phyloP scores from a whole-genome alignment of 2,888 invertebrate species.

The Cerastis rubricosa region DNA sequence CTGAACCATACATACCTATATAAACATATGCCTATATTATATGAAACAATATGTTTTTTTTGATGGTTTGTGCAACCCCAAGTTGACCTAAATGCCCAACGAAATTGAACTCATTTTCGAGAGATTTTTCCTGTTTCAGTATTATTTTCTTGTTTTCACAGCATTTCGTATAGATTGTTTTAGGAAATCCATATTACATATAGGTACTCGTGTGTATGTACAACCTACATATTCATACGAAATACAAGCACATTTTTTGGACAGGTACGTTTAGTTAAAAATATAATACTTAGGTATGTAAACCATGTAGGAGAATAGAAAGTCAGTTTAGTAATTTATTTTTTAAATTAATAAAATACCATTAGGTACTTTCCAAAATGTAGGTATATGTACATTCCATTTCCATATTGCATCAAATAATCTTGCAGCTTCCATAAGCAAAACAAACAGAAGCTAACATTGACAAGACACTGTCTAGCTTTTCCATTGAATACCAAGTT shows the following conservation, averaged over 20 bases:
- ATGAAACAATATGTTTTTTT: constrained; percentile 60
- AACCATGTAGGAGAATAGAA: background rate
- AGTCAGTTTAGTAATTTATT: background rate
- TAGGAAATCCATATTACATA: background rate
- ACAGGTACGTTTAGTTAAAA: background rate
- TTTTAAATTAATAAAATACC: background rate
- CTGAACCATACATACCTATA: constrained; percentile 38
- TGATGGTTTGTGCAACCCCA: constrained; percentile 59
- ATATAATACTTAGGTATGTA: background rate
- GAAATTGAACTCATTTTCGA: constrained; percentile 59
- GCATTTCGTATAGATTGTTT: constrained; percentile 40
- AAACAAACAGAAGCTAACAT: constrained; percentile 18
- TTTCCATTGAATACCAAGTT: constrained; percentile 31
- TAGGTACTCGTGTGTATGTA: background rate
- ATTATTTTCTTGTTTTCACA: constrained; percentile 52
- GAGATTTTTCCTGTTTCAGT: constrained; percentile 59
- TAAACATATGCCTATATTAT: constrained; percentile 35
- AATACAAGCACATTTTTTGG: background rate
- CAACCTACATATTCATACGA: background rate
- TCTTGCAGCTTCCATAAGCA: background rate
- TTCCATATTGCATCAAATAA: background rate
- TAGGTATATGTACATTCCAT: background rate
- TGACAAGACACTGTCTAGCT: constrained; percentile 42
- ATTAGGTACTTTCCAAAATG: background rate
- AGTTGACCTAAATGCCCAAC: constrained; percentile 64